Percentiles rank a stretch among this genome's conserved stretches.
Conservation (phyloP, 2,113 vertebrate genomes). For the Cettia cetti region DNA sequence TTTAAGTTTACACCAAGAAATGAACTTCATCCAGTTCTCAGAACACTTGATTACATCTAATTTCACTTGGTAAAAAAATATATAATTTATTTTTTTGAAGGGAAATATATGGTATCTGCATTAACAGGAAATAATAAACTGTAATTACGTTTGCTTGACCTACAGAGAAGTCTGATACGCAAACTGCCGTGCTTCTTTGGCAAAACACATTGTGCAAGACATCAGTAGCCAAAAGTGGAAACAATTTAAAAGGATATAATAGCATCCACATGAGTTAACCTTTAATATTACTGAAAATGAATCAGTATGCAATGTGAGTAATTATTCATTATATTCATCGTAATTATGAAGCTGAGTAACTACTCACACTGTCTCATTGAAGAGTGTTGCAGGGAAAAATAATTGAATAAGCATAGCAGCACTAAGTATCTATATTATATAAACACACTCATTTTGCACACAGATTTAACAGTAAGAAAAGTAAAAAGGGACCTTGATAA, state of each 20-base stretch:
- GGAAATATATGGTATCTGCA: not conserved
- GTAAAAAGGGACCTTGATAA: not conserved
- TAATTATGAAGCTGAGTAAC: constrained; percentile 20
- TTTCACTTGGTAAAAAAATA: not conserved
- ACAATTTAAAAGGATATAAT: not conserved
- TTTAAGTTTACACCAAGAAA: not conserved
- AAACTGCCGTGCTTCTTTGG: not conserved
- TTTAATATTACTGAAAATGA: constrained; percentile 31
- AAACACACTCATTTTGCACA: not conserved
- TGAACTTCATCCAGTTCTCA: not conserved
- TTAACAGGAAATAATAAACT: constrained; percentile 1
- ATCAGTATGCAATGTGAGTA: constrained; percentile 32
- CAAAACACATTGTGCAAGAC: not conserved
- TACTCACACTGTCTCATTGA: not conserved
- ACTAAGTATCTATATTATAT: not conserved
- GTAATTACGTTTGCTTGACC: not conserved
- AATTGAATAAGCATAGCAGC: not conserved
- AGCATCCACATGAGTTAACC: not conserved
- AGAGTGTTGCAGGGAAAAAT: not conserved
- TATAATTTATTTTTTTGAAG: not conserved
- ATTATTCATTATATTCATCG: constrained; percentile 30
- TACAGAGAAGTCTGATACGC: not conserved
- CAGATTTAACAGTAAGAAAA: not conserved
- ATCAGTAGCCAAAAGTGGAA: not conserved
- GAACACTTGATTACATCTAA: not conserved